A percentile compares a stretch with the other conserved stretches of the same genome.
Conservation (phyloP, 2,888 invertebrate genomes). For the Resseliella maxima region DNA sequence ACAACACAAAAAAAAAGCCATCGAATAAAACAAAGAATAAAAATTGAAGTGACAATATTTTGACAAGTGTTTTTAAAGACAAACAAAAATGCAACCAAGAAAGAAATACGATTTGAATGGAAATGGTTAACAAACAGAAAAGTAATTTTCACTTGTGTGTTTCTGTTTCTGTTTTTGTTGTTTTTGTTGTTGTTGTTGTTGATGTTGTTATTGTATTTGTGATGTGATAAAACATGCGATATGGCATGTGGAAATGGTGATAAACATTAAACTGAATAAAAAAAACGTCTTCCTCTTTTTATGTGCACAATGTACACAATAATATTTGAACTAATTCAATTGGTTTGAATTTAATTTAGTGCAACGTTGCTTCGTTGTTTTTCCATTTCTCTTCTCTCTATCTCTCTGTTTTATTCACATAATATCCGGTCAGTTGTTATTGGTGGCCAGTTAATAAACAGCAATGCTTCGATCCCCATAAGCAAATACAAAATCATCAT, state of each 20-base stretch:
- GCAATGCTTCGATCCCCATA: no score
- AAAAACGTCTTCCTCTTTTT: neutral
- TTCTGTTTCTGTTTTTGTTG: no score
- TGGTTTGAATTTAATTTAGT: conserved; percentile 31
- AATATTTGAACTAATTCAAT: neutral
- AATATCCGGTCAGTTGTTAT: no score
- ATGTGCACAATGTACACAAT: neutral
- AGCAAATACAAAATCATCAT: no score
- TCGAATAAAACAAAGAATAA: neutral
- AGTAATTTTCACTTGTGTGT: neutral
- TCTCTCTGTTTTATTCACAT: no score
- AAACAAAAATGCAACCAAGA: neutral
- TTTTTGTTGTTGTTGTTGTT: neutral
- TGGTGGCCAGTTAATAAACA: no score
- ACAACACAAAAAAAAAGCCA: neutral
- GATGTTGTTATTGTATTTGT: neutral
- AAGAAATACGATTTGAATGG: neutral
- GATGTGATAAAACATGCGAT: neutral
- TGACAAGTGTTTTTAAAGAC: conserved; percentile 18
- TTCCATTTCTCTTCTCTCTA: neutral
- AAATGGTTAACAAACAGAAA: conserved; percentile 1
- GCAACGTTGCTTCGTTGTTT: conserved; percentile 10
- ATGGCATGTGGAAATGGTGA: neutral
- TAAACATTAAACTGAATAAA: neutral
- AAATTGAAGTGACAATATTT: neutral